Base-by-base conservation (phyloP, 1,140 invertebrate species). In the Phocides pigmalion region DNA sequence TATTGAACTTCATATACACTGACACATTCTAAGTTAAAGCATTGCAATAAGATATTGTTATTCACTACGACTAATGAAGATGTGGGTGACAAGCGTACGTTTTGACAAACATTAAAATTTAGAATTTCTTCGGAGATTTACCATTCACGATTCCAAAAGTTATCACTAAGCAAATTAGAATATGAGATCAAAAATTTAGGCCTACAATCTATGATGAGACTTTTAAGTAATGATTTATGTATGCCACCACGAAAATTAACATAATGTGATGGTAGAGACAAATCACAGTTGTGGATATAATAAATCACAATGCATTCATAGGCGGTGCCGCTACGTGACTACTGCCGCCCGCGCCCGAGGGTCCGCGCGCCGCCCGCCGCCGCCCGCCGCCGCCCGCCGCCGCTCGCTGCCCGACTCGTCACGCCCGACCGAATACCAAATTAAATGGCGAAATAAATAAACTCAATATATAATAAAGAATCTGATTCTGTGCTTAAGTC, bases 131-230 rank as follows among this genome's bases (percentile, higher is more conserved):
- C 71, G 81, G 76, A 81, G 73, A 81, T 78, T 85, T 77, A 82
- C 81, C 77, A 74, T 82, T 82, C 76, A 83, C 76, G 70, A 77
- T 83, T 74, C 81, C 80, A 79, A 87, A 87, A 84, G 77, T 83
- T 84, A 87, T 79, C 81, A 88, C 88, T 90, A 90, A 87, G 85
- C 88, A 90, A 90, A 90, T 89, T 84, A 90, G 86, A 90, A 89
- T 89, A 90, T 90, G 88, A 90, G 88, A 90, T 90, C 88, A 90
- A 89, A 87, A 86, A 79, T 88, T 89, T 90, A 90, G 88, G 88
- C 88, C 88, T 90, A 90, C 85, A 82, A 81, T 84, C 88, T 89
- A 88, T 76, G 76, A 85, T 83, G 79, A 84, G 81, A 85, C 75
- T 79, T 81, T 80, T 88, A 87, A 89, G 82, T 89, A 83, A 79